A percentile compares a stretch with the other conserved stretches of the same genome.
Conservation (phyloP, 2,113 vertebrate species). For the Corythornis cristatus region DNA sequence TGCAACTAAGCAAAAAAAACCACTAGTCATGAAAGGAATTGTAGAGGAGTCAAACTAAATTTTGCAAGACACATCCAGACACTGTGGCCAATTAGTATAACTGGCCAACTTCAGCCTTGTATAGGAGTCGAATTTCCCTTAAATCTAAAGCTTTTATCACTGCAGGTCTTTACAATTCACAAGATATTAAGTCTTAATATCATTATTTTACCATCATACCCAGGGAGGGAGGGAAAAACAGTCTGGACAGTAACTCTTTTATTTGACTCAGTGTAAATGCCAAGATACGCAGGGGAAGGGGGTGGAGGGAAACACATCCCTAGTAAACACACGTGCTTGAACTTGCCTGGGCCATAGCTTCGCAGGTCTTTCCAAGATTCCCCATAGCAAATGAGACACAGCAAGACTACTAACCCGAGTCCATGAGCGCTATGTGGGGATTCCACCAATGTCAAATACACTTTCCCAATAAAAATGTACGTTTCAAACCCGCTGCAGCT, state of each 20-base stretch:
- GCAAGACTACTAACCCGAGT: not conserved
- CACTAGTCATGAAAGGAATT: not conserved
- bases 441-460: not conserved
- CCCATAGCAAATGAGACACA: not conserved
- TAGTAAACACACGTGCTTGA: not conserved
- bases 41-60: not conserved
- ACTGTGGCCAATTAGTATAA: not conserved
- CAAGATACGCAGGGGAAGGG: not conserved
- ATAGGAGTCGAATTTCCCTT: not conserved
- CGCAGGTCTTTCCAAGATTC: not conserved
- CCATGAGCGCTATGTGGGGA: not conserved
- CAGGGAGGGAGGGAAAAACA: not conserved
- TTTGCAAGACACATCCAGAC: not conserved
- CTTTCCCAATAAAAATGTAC: rapidly evolving
- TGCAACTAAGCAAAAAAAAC: not conserved
- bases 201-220: not conserved
- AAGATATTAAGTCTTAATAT: not conserved
- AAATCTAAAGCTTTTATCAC: not conserved
- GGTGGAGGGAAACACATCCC: not conserved
- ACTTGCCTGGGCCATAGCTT: not conserved
- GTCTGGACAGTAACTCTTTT: not conserved
- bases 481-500: not conserved
- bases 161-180: not conserved
- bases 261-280: not conserved
- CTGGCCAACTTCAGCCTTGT: not conserved